Evolutionary conservation across 2,888 invertebrate species (phyloP).

Genomic region (Acrobeloides nanus): DNA sequence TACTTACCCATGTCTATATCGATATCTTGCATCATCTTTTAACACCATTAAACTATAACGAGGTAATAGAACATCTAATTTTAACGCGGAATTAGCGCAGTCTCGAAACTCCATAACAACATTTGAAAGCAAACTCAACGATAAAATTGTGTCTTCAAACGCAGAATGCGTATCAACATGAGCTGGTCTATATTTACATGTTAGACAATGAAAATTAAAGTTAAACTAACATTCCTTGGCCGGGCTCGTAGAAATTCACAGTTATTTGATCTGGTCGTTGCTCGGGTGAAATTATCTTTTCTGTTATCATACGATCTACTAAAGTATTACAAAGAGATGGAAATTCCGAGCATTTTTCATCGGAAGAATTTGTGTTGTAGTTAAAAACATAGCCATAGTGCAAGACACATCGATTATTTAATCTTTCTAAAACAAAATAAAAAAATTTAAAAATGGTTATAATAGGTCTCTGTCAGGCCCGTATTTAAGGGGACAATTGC

Average conservation of each 20-base stretch:
- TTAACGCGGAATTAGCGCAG: constrained; percentile 40
- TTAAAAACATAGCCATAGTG: constrained; percentile 49
- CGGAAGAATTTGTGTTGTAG: constrained; percentile 38
- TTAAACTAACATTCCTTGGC: constrained; percentile 53
- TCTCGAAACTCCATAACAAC: constrained; percentile 47
- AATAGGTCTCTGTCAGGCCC: too few relatives aligned
- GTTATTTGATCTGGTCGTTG: constrained; percentile 53
- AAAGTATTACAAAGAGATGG: constrained; percentile 26
- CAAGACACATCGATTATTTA: constrained; percentile 45
- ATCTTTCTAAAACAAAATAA: constrained; percentile 9
- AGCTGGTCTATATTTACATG: constrained; percentile 72
- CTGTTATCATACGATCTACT: neutral
- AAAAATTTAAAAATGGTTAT: too few relatives aligned
- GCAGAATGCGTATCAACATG: constrained; percentile 92
- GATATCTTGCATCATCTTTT: constrained; percentile 74
- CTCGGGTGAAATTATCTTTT: constrained; percentile 7
- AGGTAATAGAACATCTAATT: constrained; percentile 71
- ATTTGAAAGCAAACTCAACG: constrained; percentile 63
- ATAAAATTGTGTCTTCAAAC: constrained; percentile 78
- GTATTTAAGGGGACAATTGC: too few relatives aligned
- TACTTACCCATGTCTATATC: constrained; percentile 76
- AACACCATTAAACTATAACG: constrained; percentile 75
- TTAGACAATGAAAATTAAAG: constrained; percentile 1
- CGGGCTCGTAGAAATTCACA: constrained; percentile 58
- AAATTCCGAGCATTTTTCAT: constrained; percentile 14